Conservation (phyloP, 2,888 invertebrate species). For the Plagiodera versicolora region DNA sequence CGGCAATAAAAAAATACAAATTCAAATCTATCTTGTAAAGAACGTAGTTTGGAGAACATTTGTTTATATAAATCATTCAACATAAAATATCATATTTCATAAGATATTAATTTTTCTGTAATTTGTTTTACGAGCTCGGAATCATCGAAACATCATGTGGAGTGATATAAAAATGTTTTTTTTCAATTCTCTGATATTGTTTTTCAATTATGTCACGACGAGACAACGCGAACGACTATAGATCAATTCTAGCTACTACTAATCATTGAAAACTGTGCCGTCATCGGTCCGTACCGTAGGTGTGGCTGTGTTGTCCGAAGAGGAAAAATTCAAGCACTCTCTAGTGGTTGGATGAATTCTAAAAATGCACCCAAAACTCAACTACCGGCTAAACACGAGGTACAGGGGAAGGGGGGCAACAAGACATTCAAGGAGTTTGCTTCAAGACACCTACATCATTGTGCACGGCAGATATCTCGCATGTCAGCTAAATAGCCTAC, state of each 20-base stretch:
- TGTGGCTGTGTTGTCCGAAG: conserved; percentile 53
- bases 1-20: too few relatives aligned
- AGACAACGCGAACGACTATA: not conserved
- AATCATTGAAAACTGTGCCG: conserved; percentile 17
- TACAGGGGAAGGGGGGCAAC: conserved; percentile 43
- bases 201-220: too few relatives aligned
- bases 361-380: conserved; percentile 24
- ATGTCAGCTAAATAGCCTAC: conserved; percentile 54
- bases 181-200: too few relatives aligned
- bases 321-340: conserved; percentile 16
- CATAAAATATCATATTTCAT: too few relatives aligned
- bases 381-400: conserved; percentile 41
- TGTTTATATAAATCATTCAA: too few relatives aligned
- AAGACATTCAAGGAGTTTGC: conserved; percentile 49
- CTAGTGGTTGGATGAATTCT: conserved; percentile 18
- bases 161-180: too few relatives aligned
- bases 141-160: too few relatives aligned
- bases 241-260: conserved; percentile 18
- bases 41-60: too few relatives aligned
- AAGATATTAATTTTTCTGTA: too few relatives aligned
- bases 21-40: too few relatives aligned
- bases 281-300: conserved; percentile 23
- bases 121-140: too few relatives aligned
- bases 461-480: conserved; percentile 50
- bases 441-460: conserved; percentile 53